Conservation (phyloP, 2,888 invertebrate genomes). For the Phyllotreta cruciferae region DNA sequence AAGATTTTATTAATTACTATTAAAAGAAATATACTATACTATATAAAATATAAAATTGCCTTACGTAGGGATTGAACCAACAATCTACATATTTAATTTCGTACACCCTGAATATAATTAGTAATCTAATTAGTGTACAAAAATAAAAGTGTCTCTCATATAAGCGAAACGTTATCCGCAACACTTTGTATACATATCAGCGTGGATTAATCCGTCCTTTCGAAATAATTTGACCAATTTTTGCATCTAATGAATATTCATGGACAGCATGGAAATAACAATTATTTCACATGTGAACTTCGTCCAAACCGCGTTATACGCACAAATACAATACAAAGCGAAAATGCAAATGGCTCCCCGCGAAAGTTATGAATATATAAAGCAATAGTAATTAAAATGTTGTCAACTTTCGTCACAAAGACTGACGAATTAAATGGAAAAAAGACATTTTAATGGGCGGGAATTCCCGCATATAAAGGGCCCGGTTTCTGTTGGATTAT, state of each 20-base stretch:
- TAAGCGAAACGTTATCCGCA: too few species aligned
- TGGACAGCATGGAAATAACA: conserved; percentile 14
- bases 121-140: too few species aligned
- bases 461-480: too few species aligned
- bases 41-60: too few species aligned
- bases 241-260: conserved; percentile 19
- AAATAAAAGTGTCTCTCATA: too few species aligned
- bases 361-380: not conserved
- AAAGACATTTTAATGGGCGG: not conserved
- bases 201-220: not conserved
- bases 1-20: too few species aligned
- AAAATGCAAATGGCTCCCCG: conserved; percentile 7
- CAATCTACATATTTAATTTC: too few species aligned
- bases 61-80: too few species aligned
- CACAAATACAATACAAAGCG: conserved; percentile 7
- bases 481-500: too few species aligned
- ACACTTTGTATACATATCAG: too few species aligned
- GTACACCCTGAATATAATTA: too few species aligned
- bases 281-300: conserved; percentile 15
- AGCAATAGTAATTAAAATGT: conserved; percentile 3
- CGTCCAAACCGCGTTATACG: not conserved
- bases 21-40: too few species aligned
- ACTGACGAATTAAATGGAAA: not conserved
- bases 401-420: conserved; percentile 6
- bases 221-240: conserved; percentile 1